phyloP scores from a whole-genome alignment of 1,140 invertebrate genomes.

The Pseudomyrmex dendroicus region DNA sequence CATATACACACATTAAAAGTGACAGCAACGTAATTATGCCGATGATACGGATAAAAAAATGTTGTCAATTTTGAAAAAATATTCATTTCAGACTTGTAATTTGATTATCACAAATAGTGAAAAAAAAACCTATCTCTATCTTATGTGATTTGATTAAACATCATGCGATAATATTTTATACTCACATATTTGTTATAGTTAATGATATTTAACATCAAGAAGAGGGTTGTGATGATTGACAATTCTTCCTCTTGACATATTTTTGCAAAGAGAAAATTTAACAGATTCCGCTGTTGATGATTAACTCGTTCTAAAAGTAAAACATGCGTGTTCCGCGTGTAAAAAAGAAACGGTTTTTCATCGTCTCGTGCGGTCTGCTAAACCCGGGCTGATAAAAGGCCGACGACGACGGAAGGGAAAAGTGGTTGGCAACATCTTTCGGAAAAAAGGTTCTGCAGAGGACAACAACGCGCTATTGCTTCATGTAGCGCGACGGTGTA shows the following conservation, averaged over 20 bases:
- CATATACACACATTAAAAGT: not conserved
- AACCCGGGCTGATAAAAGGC: conserved; percentile 23
- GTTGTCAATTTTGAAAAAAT: conserved; percentile 15
- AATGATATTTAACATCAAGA: not conserved
- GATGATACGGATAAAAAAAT: not conserved
- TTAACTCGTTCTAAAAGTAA: not conserved
- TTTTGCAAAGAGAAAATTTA: not conserved
- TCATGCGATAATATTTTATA: not conserved
- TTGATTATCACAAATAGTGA: conserved; percentile 13
- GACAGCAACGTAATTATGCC: not conserved
- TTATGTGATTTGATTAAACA: conserved; percentile 6
- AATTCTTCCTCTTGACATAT: not conserved
- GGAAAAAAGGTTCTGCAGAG: conserved; percentile 40
- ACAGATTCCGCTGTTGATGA: conserved; percentile 13
- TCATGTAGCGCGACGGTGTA: conserved; percentile 23
- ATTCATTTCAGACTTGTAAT: not conserved
- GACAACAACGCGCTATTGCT: conserved; percentile 27
- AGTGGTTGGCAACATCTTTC: conserved; percentile 13
- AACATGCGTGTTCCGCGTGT: conserved; percentile 25
- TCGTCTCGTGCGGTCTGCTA: conserved; percentile 6
- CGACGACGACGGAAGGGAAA: no score
- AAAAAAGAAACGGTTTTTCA: conserved; percentile 36
- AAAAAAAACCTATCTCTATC: no score
- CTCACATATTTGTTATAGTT: not conserved
- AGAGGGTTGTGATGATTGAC: not conserved